Percentiles rank a stretch among this genome's conserved stretches.
Conservation (phyloP, 2,113 vertebrate species). For the Marmota flaviventris region DNA sequence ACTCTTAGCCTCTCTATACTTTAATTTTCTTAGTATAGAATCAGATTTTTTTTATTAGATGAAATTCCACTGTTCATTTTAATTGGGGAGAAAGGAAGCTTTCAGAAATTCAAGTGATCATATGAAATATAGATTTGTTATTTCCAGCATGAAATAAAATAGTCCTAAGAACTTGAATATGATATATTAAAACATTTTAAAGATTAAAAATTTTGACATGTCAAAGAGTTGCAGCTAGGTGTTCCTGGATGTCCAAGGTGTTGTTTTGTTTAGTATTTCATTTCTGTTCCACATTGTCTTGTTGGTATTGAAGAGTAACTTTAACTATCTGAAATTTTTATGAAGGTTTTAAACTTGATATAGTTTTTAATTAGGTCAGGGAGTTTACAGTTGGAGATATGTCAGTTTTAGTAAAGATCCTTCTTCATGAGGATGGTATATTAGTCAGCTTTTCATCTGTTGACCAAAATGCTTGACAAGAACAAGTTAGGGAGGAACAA, state of each 20-base stretch:
- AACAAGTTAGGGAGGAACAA: no score
- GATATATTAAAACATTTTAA: conserved; percentile 57
- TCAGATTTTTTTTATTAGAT: not conserved
- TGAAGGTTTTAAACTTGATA: conserved; percentile 67
- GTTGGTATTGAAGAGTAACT: conserved; percentile 58
- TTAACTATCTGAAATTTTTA: conserved; percentile 69
- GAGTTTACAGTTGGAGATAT: conserved; percentile 65
- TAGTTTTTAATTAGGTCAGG: conserved; percentile 72
- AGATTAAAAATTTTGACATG: conserved; percentile 37
- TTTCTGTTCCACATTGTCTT: conserved; percentile 47
- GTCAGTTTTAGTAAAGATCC: conserved; percentile 66
- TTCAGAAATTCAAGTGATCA: conserved; percentile 45
- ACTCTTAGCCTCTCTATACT: not conserved
- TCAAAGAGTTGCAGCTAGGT: conserved; percentile 22
- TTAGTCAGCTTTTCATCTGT: no score
- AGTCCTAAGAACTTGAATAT: not conserved
- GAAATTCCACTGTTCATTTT: conserved; percentile 11
- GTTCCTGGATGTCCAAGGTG: not conserved
- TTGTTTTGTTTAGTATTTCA: conserved; percentile 23
- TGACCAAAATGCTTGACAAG: no score
- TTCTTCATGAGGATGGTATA: conserved; percentile 36
- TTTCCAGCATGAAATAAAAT: conserved; percentile 46
- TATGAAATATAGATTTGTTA: not conserved
- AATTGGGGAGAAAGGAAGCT: not conserved
- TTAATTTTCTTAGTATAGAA: not conserved